Evolutionary conservation across 2,888 invertebrate genomes (phyloP), one percentile per base, ranked within the genome.

Genomic region (Meandrusa payeni): DNA sequence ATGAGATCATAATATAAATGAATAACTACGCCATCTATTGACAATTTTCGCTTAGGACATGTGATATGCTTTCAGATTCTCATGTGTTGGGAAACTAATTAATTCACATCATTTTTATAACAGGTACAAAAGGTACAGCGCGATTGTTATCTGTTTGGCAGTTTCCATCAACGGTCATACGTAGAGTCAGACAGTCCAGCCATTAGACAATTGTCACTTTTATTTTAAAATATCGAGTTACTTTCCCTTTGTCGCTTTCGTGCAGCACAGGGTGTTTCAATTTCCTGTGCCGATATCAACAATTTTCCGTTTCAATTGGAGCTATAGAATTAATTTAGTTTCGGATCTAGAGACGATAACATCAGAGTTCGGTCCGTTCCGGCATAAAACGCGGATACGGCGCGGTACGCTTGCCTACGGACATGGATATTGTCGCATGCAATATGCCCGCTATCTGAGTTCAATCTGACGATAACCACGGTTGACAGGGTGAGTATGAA

Each of bases 21-120:
- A 12, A 5, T 11, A 12, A n/a, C 37, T 33, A 17, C 44, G 44
- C 44, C 44, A 44, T 44, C 44, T 44, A 34, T 33, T 20, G 37
- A 23, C 5, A 3, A 17, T 2, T 9, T 20, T 12, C n/a, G n/a
- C n/a, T n/a, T n/a, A n/a, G n/a, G n/a, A n/a, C n/a, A n/a, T n/a
- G n/a, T n/a, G n/a, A n/a, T n/a, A n/a, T n/a, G n/a, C n/a, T n/a
- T n/a, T n/a, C n/a, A n/a, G n/a, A n/a, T n/a, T n/a, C n/a, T n/a
- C n/a, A n/a, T n/a, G n/a, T n/a, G n/a, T n/a, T n/a, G n/a, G n/a
- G n/a, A n/a, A n/a, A n/a, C n/a, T n/a, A n/a, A n/a, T n/a, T n/a
- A n/a, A n/a, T n/a, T n/a, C n/a, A n/a, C n/a, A n/a, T n/a, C n/a
- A n/a, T n/a, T n/a, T n/a, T n/a, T n/a, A n/a, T n/a, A n/a, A n/a